Conservation (phyloP, 2,113 vertebrate genomes). For the Prunella himalayana region DNA sequence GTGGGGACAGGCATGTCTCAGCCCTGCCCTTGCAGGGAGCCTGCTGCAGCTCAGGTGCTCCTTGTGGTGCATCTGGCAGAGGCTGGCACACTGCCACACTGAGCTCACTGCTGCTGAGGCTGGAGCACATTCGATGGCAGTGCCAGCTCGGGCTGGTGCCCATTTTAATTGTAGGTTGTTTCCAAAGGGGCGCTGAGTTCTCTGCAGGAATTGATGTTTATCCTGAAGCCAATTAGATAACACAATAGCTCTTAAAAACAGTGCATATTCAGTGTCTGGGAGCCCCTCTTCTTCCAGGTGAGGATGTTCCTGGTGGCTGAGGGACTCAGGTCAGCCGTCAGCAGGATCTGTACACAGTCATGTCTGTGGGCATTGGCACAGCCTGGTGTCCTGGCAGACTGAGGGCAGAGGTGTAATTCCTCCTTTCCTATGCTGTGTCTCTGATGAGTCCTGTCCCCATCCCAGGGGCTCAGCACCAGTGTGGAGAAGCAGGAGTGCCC, state of each 20-base stretch:
- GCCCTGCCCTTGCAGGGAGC: accelerated
- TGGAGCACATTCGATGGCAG: neutral
- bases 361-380: neutral
- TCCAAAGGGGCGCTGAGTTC: neutral
- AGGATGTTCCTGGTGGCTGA: neutral
- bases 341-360: accelerated
- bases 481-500: accelerated
- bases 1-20: neutral
- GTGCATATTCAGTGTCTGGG: neutral
- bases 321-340: neutral
- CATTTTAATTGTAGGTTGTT: neutral
- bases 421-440: neutral
- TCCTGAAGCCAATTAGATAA: neutral
- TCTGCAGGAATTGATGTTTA: neutral
- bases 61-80: neutral
- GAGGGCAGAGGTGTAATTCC: neutral
- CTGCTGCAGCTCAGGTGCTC: neutral
- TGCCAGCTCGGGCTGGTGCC: neutral
- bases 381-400: neutral
- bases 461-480: neutral
- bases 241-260: neutral
- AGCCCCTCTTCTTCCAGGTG: neutral
- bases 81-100: accelerated
- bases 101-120: neutral
- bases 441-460: neutral